Percentiles rank a stretch among this genome's conserved stretches.
These are phyloP conservation scores for Nomada ruficornis DNA, from an alignment of 2,888 invertebrate species.

Conservation along the genomic window DNA sequence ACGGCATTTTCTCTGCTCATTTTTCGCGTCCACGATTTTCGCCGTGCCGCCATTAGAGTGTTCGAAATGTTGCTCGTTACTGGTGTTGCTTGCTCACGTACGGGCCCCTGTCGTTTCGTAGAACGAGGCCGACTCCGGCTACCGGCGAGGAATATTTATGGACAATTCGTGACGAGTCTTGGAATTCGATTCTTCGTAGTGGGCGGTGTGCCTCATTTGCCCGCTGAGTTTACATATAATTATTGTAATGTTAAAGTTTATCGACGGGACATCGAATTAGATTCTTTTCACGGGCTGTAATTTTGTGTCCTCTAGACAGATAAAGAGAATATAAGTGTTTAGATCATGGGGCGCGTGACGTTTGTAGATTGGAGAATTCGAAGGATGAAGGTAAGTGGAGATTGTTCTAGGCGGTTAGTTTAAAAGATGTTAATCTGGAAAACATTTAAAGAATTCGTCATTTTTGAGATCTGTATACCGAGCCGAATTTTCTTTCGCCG, in stretches of 20 bases:
- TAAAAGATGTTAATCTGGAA: no score
- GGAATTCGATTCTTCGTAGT: slow-evolving; percentile 20
- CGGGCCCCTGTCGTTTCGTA: slow-evolving; percentile 16
- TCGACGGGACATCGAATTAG: slow-evolving; percentile 4
- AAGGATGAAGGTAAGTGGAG: no score
- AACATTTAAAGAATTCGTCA: no score
- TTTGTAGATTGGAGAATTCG: no score
- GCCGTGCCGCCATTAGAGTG: slow-evolving; percentile 18
- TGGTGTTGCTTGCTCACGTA: slow-evolving; percentile 34
- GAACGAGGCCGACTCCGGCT: slow-evolving; percentile 54
- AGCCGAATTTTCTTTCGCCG: neutral
- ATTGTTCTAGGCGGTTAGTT: no score
- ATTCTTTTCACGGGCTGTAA: no score
- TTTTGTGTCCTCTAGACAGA: no score
- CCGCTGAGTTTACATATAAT: slow-evolving; percentile 21
- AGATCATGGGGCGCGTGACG: no score
- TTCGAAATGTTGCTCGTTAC: neutral
- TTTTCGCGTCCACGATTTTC: slow-evolving; percentile 9
- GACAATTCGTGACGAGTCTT: slow-evolving; percentile 47
- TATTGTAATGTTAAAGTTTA: slow-evolving; percentile 21
- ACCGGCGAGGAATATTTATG: slow-evolving; percentile 64
- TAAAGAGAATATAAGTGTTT: no score
- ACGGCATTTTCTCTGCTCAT: neutral
- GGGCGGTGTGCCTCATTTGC: slow-evolving; percentile 13
- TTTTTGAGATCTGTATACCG: neutral